phyloP scores from a whole-genome alignment of 2,797 vertebrate species.

The Helostoma temminkii region DNA sequence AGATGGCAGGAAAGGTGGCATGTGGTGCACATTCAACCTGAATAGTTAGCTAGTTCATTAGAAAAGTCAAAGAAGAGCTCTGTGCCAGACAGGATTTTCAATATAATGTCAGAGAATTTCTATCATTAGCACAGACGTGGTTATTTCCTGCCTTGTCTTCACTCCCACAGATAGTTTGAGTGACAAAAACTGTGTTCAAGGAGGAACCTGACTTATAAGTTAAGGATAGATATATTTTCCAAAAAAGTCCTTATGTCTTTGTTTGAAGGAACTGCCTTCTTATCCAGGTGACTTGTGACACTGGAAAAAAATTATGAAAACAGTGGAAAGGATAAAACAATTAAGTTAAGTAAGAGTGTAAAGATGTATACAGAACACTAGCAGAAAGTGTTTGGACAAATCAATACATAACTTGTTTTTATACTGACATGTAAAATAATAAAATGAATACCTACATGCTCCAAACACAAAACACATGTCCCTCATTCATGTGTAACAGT shows the following conservation, averaged over 20 bases:
- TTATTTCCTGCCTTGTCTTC: slow-evolving; percentile 60
- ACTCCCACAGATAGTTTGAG: slow-evolving; percentile 48
- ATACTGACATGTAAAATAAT: no score
- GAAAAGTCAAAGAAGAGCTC: slow-evolving; percentile 67
- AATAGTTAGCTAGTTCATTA: slow-evolving; percentile 83
- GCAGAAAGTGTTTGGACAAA: no score
- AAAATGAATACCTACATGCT: no score
- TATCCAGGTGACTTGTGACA: slow-evolving; percentile 35
- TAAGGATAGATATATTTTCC: slow-evolving; percentile 28
- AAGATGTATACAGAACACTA: no score
- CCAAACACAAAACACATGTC: slow-evolving; percentile 58
- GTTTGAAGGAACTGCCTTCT: no score
- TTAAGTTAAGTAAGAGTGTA: slow-evolving; percentile 35
- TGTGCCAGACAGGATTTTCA: slow-evolving; percentile 43
- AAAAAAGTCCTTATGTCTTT: no score
- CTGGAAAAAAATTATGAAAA: slow-evolving; percentile 28
- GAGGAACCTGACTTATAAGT: slow-evolving; percentile 23
- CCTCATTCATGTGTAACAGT: no score
- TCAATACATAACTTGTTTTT: no score
- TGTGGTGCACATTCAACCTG: slow-evolving; percentile 75
- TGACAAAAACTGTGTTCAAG: slow-evolving; percentile 60
- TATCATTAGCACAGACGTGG: slow-evolving; percentile 73
- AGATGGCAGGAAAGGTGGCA: slow-evolving; percentile 73
- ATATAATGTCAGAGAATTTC: slow-evolving; percentile 73
- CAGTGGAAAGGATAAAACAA: slow-evolving; percentile 34